Evolutionary conservation across 2,888 invertebrate genomes (phyloP).

Genomic region (Lycaena phlaeas): DNA sequence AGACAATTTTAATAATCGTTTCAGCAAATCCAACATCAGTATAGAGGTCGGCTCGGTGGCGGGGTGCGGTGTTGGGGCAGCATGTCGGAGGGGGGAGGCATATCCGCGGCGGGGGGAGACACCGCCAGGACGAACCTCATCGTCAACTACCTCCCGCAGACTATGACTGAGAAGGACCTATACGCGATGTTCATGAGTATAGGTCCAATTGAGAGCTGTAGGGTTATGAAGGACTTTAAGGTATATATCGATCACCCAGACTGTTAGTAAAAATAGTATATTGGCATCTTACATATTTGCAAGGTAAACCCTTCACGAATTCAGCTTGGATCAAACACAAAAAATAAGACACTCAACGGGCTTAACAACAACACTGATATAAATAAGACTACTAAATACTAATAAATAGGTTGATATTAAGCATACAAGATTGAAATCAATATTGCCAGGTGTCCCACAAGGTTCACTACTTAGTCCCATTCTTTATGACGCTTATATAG

Average conservation of each 20-base stretch:
- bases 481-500: neutral
- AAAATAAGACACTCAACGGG: too few relatives aligned
- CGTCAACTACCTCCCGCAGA: conserved; percentile 95
- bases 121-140: conserved; percentile 85
- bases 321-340: too few relatives aligned
- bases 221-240: conserved; percentile 93
- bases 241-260: too few relatives aligned
- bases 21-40: conserved; percentile 65
- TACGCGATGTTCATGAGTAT: conserved; percentile 90
- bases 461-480: neutral
- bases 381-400: too few relatives aligned
- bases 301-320: too few relatives aligned
- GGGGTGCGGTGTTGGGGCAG: conserved; percentile 57
- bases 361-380: too few relatives aligned
- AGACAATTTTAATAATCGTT: neutral
- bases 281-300: too few relatives aligned
- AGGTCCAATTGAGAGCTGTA: conserved; percentile 90
- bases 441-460: neutral
- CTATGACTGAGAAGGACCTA: conserved; percentile 92
- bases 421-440: too few relatives aligned
- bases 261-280: too few relatives aligned
- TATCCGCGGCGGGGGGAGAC: conserved; percentile 60
- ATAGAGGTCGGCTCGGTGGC: conserved; percentile 44
- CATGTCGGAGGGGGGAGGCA: conserved; percentile 61
- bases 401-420: too few relatives aligned